Evolutionary conservation across 2,113 vertebrate genomes (phyloP).

Genomic region (Xenopus borealis): DNA sequence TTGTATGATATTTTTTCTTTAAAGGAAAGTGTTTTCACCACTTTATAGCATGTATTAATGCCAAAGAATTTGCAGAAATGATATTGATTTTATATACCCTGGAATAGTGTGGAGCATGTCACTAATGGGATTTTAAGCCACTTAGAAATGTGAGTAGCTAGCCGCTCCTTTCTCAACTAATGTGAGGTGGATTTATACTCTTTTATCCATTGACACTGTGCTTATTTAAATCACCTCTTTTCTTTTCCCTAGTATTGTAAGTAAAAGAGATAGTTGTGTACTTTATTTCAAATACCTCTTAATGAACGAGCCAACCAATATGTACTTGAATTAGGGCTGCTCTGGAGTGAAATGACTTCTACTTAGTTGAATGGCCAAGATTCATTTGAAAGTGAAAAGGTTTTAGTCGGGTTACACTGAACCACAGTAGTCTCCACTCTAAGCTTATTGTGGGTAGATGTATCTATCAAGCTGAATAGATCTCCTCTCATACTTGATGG

Average conservation of each 20-base stretch:
- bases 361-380: slow-evolving; percentile 19
- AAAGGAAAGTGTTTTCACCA: neutral
- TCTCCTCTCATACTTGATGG: slow-evolving; percentile 11
- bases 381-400: slow-evolving; percentile 30
- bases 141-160: slow-evolving; percentile 36
- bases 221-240: slow-evolving; percentile 29
- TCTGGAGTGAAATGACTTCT: slow-evolving; percentile 19
- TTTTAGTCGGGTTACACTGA: slow-evolving; percentile 20
- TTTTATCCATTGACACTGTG: slow-evolving; percentile 22
- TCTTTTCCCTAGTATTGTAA: slow-evolving; percentile 21
- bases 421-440: slow-evolving; percentile 12
- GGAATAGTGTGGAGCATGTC: slow-evolving; percentile 20
- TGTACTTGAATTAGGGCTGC: slow-evolving; percentile 25
- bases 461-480: slow-evolving; percentile 16
- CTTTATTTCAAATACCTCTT: slow-evolving; percentile 11
- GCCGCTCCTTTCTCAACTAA: slow-evolving; percentile 11
- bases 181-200: slow-evolving; percentile 12
- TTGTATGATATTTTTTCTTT: too few species aligned
- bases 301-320: slow-evolving; percentile 29
- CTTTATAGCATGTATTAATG: neutral
- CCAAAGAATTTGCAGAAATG: slow-evolving; percentile 4
- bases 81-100: slow-evolving; percentile 28
- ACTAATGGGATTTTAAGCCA: slow-evolving; percentile 39
- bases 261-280: slow-evolving; percentile 35
- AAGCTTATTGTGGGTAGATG: slow-evolving; percentile 27